Conservation (phyloP, 2,888 invertebrate genomes). For the Eilema griseolum region DNA sequence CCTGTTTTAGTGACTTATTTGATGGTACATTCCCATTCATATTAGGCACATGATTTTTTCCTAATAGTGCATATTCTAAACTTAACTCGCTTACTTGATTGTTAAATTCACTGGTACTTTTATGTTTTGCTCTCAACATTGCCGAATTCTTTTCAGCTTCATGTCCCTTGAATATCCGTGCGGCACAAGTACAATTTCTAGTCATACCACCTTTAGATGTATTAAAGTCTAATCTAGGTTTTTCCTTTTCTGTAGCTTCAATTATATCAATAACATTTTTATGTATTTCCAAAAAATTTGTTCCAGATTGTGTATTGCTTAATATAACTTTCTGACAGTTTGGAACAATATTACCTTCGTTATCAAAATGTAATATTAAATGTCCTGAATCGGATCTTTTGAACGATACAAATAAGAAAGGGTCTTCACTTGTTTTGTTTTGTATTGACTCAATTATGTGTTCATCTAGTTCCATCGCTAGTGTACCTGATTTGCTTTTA, state of each 20-base stretch:
- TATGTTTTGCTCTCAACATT: neutral
- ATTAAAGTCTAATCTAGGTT: neutral
- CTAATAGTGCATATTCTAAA: neutral
- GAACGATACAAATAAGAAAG: constrained; percentile 47
- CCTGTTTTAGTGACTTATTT: neutral
- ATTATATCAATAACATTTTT: constrained; percentile 44
- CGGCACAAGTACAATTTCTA: neutral
- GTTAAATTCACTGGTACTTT: neutral
- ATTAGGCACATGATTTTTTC: neutral
- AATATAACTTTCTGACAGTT: constrained; percentile 40
- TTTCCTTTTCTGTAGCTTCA: constrained; percentile 12
- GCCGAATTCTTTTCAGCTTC: neutral
- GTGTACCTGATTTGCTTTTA: constrained; percentile 54
- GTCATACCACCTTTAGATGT: neutral
- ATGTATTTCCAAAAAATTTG: constrained; percentile 49
- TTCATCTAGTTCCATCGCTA: constrained; percentile 60
- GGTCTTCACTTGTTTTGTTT: constrained; percentile 47
- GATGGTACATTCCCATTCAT: neutral
- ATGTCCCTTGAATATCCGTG: neutral
- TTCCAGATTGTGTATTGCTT: constrained; percentile 53
- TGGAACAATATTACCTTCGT: constrained; percentile 28
- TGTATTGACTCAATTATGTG: constrained; percentile 56
- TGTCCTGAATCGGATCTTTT: constrained; percentile 56
- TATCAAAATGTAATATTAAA: constrained; percentile 51
- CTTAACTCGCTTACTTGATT: neutral